Evolutionary conservation across 2,113 vertebrate species (phyloP).

Genomic region (Odocoileus virginianus): DNA sequence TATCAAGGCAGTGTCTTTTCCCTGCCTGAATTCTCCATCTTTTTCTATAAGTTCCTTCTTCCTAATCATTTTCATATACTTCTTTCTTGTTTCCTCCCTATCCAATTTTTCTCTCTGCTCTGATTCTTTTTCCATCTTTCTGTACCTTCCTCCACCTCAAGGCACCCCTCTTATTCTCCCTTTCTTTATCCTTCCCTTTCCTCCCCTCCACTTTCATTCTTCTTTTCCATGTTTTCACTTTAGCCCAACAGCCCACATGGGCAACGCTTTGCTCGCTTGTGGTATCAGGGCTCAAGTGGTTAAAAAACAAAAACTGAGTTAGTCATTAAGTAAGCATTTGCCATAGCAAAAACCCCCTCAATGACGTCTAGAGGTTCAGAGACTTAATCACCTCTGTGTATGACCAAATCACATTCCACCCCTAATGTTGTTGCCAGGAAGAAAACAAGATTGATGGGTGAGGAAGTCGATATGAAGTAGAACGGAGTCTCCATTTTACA

Average conservation of each 20-base stretch:
- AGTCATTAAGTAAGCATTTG: conserved; percentile 36
- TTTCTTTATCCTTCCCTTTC: not conserved
- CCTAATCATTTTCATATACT: not conserved
- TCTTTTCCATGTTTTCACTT: not conserved
- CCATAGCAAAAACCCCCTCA: not conserved
- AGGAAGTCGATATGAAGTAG: conserved; percentile 58
- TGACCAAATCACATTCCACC: conserved; percentile 39
- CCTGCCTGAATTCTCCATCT: accelerated
- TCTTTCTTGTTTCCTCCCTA: not conserved
- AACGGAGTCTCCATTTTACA: conserved; percentile 46
- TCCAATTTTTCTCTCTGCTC: not conserved
- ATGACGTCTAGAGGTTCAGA: not conserved
- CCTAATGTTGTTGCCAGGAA: not conserved
- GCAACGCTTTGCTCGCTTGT: not conserved
- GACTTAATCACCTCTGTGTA: conserved; percentile 49
- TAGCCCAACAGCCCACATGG: not conserved
- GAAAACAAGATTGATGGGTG: conserved; percentile 31
- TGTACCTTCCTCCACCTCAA: not conserved
- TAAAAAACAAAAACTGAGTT: not conserved
- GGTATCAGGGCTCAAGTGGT: not conserved
- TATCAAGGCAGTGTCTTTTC: accelerated
- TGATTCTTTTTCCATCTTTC: not conserved
- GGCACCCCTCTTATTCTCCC: accelerated
- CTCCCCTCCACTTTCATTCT: not conserved
- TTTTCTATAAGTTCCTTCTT: not conserved